Evolutionary conservation across 2,888 invertebrate genomes (phyloP).

Genomic region (Punctoribates punctum): DNA sequence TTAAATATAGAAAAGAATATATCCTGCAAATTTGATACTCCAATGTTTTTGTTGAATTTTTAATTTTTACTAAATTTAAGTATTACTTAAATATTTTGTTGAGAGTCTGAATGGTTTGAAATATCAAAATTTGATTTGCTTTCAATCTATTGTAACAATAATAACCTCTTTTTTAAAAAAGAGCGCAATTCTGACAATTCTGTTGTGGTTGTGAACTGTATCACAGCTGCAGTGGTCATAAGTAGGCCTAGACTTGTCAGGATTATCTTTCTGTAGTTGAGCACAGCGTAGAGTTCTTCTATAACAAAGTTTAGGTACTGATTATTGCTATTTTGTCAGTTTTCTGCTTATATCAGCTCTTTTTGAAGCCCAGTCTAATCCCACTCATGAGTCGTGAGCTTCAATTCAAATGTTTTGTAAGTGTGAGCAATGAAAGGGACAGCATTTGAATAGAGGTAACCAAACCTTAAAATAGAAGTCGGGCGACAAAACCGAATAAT

Average conservation of each 20-base stretch:
- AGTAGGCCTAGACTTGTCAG: neutral
- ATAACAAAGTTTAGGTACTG: constrained; percentile 19
- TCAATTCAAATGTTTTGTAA: neutral
- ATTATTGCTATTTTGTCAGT: constrained; percentile 29
- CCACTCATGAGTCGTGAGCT: constrained; percentile 9
- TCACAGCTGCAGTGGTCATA: constrained; percentile 26
- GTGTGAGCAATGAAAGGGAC: constrained; percentile 19
- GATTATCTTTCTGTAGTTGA: constrained; percentile 32
- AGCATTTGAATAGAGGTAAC: constrained; percentile 14
- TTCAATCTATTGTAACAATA: neutral
- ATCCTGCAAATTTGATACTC: too few relatives aligned
- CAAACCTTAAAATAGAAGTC: constrained; percentile 27
- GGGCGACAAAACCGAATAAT: constrained; percentile 6
- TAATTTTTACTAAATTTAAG: too few relatives aligned
- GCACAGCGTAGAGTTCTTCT: neutral
- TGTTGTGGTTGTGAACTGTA: neutral
- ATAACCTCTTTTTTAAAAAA: neutral
- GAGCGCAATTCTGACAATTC: neutral
- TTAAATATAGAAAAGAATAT: too few relatives aligned
- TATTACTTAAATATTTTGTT: too few relatives aligned
- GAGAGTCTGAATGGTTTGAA: neutral
- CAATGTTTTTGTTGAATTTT: too few relatives aligned
- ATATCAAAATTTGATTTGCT: neutral
- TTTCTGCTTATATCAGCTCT: neutral
- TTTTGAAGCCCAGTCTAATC: constrained; percentile 10